Evolutionary conservation across 2,113 vertebrate genomes (phyloP), one percentile per base, ranked within the genome.

Genomic region (Oplegnathus fasciatus): DNA sequence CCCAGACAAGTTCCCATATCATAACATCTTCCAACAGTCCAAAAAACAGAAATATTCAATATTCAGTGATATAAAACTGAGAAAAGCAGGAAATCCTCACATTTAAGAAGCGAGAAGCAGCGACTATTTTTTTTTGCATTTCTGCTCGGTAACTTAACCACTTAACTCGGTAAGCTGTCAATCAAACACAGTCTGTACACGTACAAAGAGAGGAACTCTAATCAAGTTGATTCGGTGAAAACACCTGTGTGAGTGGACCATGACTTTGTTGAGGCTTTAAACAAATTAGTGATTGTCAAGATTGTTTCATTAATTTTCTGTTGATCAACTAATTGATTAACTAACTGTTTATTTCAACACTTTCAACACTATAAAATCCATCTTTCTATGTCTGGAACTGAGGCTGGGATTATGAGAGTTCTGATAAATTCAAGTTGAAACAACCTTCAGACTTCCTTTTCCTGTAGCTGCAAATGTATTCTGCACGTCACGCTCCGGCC

Each of bases 401-500:
- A 37, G 34, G 34, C 34, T 37, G 6, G 34, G 34, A 37, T 37
- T 37, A 37, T 37, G 34, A 37, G 34, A 37, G 34, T 6, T 3
- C 34, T 37, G 34, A 37, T 37, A 6, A 37, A n/a, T n/a, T 20
- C 34, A 20, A 65, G 6, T 24, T 20, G 15, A 28, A 73, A 26
- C 7, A 28, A 24, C 20, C 42, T 17, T 26, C 20, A 60, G 9
- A 69, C 40, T 48, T 32, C 13, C 11, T 55, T 55, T 50, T 62
- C 26, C 26, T 68, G 17, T 6, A 61, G 37, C 54, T 22, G 30
- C 55, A 14, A 73, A 48, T 58, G 17, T 26, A 17, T 30, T 0
- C 52, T 84, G 64, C 14, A 20, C 11, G 28, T 70, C 66, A 26
- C 5, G 37, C 50, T 81, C 8, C 62, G 44, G 68, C 87, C 90